These are phyloP conservation scores for Lordiphosa mommai DNA, from an alignment of 1,140 invertebrate genomes.

Conservation along the genomic window DNA sequence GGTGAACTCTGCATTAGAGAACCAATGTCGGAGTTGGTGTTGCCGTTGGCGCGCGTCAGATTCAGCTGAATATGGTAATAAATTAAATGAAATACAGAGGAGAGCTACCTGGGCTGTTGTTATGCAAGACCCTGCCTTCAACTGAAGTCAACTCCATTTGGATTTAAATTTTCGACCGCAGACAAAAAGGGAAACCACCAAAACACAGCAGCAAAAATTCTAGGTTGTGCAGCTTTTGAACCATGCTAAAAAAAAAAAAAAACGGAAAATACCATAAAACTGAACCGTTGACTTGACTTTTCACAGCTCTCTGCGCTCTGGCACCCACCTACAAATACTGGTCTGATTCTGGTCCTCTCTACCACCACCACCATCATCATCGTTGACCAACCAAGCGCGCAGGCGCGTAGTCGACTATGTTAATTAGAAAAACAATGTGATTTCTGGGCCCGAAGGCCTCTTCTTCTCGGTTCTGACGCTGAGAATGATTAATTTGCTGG, in stretches of 20 bases:
- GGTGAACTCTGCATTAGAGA: constrained; percentile 11
- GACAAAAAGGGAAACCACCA: constrained; percentile 12
- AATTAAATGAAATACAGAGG: constrained; percentile 67
- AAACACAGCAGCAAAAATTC: constrained; percentile 11
- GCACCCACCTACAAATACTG: constrained; percentile 20
- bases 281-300: constrained; percentile 61
- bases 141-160: constrained; percentile 8
- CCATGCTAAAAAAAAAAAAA: constrained; percentile 33
- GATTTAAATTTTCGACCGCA: neutral
- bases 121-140: constrained; percentile 33
- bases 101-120: constrained; percentile 13
- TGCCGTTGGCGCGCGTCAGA: constrained; percentile 63
- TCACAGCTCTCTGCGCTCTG: constrained; percentile 66
- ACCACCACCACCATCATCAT: constrained; percentile 29
- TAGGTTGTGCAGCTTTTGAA: constrained; percentile 44
- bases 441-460: constrained; percentile 62
- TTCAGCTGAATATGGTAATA: constrained; percentile 77
- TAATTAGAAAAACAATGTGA: constrained; percentile 73
- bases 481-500: constrained; percentile 68
- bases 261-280: constrained; percentile 55
- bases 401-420: constrained; percentile 71
- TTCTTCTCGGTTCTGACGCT: constrained; percentile 4
- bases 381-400: constrained; percentile 65
- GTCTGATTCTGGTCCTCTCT: neutral
- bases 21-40: constrained; percentile 49